phyloP scores from a whole-genome alignment of 2,113 vertebrate genomes.

The Sorex fumeus region DNA sequence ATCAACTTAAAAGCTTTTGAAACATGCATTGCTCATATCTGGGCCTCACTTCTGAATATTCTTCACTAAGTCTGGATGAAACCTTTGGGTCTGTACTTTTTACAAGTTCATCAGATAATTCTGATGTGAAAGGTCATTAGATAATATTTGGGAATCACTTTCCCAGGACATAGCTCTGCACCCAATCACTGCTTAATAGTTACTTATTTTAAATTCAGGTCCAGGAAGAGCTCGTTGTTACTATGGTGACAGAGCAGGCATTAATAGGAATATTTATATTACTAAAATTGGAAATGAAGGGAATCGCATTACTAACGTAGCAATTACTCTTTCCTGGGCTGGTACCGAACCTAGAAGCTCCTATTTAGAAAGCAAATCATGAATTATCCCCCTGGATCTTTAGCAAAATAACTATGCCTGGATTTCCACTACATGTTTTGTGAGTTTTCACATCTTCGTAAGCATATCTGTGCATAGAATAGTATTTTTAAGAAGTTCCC shows the following conservation, averaged over 20 bases:
- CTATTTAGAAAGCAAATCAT: slow-evolving; percentile 69
- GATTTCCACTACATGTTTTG: slow-evolving; percentile 57
- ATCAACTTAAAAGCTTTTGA: slow-evolving; percentile 57
- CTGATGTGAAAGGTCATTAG: slow-evolving; percentile 52
- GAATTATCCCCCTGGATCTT: not conserved
- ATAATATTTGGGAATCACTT: slow-evolving; percentile 62
- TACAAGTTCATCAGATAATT: slow-evolving; percentile 46
- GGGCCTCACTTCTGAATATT: slow-evolving; percentile 58
- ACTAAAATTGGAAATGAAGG: slow-evolving; percentile 72
- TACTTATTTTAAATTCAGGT: slow-evolving; percentile 77
- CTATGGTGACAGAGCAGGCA: slow-evolving; percentile 72
- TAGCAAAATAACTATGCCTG: slow-evolving; percentile 52
- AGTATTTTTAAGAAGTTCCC: slow-evolving; percentile 32
- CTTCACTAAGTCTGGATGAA: slow-evolving; percentile 42
- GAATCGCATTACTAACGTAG: slow-evolving; percentile 14
- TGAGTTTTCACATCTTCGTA: slow-evolving; percentile 71
- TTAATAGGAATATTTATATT: slow-evolving; percentile 81
- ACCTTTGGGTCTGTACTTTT: slow-evolving; percentile 55
- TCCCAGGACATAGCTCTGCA: slow-evolving; percentile 44
- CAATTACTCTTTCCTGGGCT: slow-evolving; percentile 52
- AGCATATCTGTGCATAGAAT: slow-evolving; percentile 58
- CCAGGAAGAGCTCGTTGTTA: slow-evolving; percentile 74
- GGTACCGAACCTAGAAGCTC: slow-evolving; percentile 73
- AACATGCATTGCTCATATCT: slow-evolving; percentile 53
- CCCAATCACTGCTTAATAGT: slow-evolving; percentile 48